A percentile compares a stretch with the other conserved stretches of the same genome.
These are phyloP conservation scores for Distichodus sexfasciatus DNA, from an alignment of 2,797 vertebrate species.

Conservation along the genomic window DNA sequence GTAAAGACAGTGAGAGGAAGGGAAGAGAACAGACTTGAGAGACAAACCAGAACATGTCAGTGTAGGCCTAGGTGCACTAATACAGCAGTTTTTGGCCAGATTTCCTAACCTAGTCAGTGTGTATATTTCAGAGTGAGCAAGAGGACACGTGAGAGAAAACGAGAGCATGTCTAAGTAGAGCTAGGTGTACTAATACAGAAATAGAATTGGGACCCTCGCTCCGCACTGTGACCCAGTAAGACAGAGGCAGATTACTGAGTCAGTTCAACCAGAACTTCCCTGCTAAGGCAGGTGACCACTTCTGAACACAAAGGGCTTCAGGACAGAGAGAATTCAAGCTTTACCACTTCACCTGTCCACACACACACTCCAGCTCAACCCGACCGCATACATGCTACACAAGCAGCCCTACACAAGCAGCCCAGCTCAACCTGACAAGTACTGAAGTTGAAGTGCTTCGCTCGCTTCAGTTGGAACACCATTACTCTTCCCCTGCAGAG, in stretches of 20 bases:
- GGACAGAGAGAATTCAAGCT: not conserved
- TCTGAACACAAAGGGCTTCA: not conserved
- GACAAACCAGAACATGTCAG: constrained; percentile 1
- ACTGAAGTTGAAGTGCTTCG: constrained; percentile 26
- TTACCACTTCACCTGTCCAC: not conserved
- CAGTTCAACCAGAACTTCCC: constrained; percentile 7
- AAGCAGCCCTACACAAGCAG: constrained; percentile 4
- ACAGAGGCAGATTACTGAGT: constrained; percentile 13
- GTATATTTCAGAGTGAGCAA: too few species aligned
- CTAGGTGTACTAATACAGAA: constrained; percentile 31
- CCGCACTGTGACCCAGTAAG: constrained; percentile 17
- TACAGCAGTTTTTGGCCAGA: too few species aligned
- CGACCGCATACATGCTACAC: not conserved
- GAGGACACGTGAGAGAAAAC: not conserved
- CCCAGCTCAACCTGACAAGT: constrained; percentile 7
- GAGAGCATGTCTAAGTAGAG: constrained; percentile 2
- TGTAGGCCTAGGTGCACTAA: constrained; percentile 24
- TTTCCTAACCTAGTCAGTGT: too few species aligned
- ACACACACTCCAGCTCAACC: constrained; percentile 1
- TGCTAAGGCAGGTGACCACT: constrained; percentile 1
- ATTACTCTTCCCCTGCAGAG: constrained; percentile 66
- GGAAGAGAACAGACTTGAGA: not conserved
- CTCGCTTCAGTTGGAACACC: constrained; percentile 53
- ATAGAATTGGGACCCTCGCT: constrained; percentile 33
- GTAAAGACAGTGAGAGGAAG: not conserved